Evolutionary conservation across 2,888 invertebrate species (phyloP).

Genomic region (Caenorhabditis doughertyi): DNA sequence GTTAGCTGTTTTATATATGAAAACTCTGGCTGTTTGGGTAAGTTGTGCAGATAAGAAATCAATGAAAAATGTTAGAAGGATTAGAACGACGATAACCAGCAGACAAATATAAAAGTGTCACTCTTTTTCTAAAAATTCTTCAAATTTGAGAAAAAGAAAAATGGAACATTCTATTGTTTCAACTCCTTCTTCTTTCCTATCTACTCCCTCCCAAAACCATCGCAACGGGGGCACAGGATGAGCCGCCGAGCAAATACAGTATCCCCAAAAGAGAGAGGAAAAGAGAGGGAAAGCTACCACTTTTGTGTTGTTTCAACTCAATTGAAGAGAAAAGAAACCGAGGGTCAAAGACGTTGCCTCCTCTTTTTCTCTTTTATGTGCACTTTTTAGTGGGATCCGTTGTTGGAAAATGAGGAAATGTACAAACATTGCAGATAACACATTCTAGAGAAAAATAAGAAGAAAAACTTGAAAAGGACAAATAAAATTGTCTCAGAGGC

Average conservation of each 20-base stretch:
- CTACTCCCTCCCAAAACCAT: not conserved
- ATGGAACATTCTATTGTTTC: slow-evolving; percentile 10
- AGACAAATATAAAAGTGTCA: not conserved
- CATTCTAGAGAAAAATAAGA: not conserved
- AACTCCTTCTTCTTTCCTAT: not conserved
- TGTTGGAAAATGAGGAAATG: slow-evolving; percentile 25
- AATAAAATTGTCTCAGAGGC: no score
- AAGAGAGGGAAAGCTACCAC: slow-evolving; percentile 8
- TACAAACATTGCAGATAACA: slow-evolving; percentile 37
- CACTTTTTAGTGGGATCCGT: slow-evolving; percentile 30
- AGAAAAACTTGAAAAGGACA: no score
- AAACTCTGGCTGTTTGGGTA: not conserved
- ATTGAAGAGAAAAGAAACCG: slow-evolving; percentile 14
- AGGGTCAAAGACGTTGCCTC: slow-evolving; percentile 25
- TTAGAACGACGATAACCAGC: slow-evolving; percentile 24
- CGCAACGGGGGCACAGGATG: slow-evolving; percentile 12
- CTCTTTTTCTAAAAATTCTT: slow-evolving; percentile 7
- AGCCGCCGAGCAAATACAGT: slow-evolving; percentile 60
- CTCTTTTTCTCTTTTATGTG: slow-evolving; percentile 20
- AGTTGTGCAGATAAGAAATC: slow-evolving; percentile 28
- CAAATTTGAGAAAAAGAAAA: not conserved
- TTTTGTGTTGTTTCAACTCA: slow-evolving; percentile 35
- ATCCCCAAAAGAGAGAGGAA: not conserved
- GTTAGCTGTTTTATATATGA: no score
- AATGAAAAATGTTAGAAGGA: slow-evolving; percentile 27